Evolutionary conservation across 2,888 invertebrate species (phyloP).

Genomic region (Dicycla oo): DNA sequence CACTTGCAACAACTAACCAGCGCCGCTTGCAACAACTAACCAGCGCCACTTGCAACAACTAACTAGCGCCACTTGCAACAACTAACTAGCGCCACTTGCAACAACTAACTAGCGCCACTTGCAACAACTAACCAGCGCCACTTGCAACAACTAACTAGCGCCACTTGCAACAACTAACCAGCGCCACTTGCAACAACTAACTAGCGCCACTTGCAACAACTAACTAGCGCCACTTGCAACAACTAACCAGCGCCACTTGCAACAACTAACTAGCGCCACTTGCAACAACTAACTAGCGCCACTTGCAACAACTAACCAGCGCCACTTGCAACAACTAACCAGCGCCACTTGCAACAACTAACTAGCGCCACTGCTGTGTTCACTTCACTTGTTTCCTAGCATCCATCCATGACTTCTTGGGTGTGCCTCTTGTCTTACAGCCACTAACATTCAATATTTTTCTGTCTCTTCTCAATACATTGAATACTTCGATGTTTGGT

Average conservation of each 20-base stretch:
- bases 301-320: neutral
- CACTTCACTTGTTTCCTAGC: neutral
- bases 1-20: too few relatives aligned
- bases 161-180: neutral
- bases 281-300: constrained; percentile 18
- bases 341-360: neutral
- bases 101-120: constrained; percentile 8
- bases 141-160: too few relatives aligned
- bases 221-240: too few relatives aligned
- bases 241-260: constrained; percentile 2
- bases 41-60: too few relatives aligned
- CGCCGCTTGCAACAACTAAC: neutral
- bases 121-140: too few relatives aligned
- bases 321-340: too few relatives aligned
- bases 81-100: too few relatives aligned
- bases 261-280: too few relatives aligned
- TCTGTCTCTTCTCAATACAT: neutral
- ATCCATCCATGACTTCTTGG: neutral
- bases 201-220: neutral
- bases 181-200: too few relatives aligned
- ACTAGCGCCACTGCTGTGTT: neutral
- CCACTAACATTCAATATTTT: neutral
- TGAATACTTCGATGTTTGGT: neutral
- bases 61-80: neutral
- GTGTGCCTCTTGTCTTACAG: neutral